Conservation (phyloP, 2,797 vertebrate genomes). For the Rachycentron canadum region DNA sequence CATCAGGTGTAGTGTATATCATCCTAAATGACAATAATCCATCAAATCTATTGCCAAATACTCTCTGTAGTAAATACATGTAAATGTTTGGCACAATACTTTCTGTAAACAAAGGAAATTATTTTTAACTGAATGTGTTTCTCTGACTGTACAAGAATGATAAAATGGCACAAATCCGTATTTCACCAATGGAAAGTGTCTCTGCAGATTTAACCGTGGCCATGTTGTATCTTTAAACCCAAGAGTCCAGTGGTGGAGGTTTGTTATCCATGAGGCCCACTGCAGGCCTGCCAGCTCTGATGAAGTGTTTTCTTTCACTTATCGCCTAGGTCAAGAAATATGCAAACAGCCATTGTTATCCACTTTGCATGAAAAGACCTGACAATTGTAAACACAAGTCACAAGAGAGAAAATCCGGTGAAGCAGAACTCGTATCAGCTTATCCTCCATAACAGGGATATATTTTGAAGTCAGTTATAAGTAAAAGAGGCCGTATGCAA, state of each 20-base stretch:
- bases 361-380: slow-evolving; percentile 34
- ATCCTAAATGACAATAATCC: slow-evolving; percentile 58
- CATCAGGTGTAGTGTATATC: slow-evolving; percentile 40
- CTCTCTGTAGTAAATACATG: slow-evolving; percentile 68
- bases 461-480: not conserved
- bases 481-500: not conserved
- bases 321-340: slow-evolving; percentile 90
- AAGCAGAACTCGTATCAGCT: not conserved
- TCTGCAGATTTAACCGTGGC: slow-evolving; percentile 51
- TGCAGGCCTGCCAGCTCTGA: slow-evolving; percentile 95
- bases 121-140: slow-evolving; percentile 46
- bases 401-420: slow-evolving; percentile 5
- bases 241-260: slow-evolving; percentile 98
- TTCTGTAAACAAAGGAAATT: slow-evolving; percentile 68
- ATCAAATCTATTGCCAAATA: slow-evolving; percentile 58
- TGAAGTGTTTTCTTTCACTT: slow-evolving; percentile 96
- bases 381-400: slow-evolving; percentile 22
- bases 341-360: slow-evolving; percentile 31
- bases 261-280: slow-evolving; percentile 98
- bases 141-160: slow-evolving; percentile 69
- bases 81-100: slow-evolving; percentile 75
- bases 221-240: slow-evolving; percentile 89
- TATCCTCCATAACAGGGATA: not conserved
- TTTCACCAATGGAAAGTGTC: slow-evolving; percentile 69
- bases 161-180: slow-evolving; percentile 62